Evolutionary conservation across 2,113 vertebrate genomes (phyloP).

Genomic region (Scortum barcoo): DNA sequence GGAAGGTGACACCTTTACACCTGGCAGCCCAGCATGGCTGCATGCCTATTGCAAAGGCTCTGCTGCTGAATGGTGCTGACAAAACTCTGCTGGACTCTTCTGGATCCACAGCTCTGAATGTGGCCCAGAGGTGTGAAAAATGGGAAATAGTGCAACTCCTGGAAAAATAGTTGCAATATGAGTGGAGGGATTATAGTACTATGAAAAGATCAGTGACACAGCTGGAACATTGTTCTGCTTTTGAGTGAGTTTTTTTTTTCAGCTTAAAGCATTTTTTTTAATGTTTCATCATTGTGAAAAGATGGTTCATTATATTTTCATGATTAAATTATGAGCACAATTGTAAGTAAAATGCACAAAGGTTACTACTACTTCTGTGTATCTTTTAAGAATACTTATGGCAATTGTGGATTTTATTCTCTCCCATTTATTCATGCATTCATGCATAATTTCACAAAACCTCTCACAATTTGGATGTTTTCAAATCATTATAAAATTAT

Average conservation of each 20-base stretch:
- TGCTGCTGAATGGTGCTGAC: conserved; percentile 84
- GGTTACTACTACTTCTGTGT: neutral
- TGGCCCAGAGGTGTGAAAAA: conserved; percentile 82
- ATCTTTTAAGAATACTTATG: neutral
- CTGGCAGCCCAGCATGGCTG: conserved; percentile 86
- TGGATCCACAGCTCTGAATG: conserved; percentile 83
- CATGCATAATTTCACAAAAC: neutral
- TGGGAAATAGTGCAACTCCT: conserved; percentile 81
- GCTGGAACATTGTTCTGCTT: neutral
- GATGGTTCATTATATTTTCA: neutral
- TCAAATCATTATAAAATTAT: too few species aligned
- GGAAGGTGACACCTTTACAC: conserved; percentile 86
- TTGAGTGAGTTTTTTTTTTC: neutral
- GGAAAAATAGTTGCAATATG: conserved; percentile 20
- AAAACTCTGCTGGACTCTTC: conserved; percentile 74
- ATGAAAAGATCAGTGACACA: neutral
- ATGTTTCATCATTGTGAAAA: neutral
- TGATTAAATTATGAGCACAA: neutral
- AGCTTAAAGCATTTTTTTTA: neutral
- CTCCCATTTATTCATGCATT: neutral
- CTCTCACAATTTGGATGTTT: neutral
- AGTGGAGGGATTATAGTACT: neutral
- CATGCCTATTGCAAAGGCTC: conserved; percentile 83
- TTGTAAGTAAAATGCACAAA: neutral
- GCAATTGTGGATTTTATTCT: neutral